phyloP scores from a whole-genome alignment of 2,113 vertebrate species.

The Labrus mixtus region DNA sequence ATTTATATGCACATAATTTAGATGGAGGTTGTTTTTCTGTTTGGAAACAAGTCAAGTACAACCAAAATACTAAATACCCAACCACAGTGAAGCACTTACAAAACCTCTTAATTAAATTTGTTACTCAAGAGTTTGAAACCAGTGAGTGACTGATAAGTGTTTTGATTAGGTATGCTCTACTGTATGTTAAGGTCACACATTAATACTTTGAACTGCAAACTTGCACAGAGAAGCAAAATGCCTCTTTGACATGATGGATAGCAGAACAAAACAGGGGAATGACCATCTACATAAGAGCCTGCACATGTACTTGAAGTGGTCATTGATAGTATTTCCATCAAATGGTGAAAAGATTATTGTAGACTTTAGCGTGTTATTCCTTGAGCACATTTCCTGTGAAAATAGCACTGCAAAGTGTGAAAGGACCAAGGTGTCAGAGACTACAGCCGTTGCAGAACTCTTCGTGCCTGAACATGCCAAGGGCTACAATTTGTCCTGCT shows the following conservation, averaged over 20 bases:
- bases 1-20: conserved; percentile 31
- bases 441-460: conserved; percentile 41
- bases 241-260: background rate
- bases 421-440: conserved; percentile 52
- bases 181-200: background rate
- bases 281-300: background rate
- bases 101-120: conserved; percentile 14
- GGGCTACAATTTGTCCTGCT: conserved; percentile 70
- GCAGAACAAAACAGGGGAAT: conserved; percentile 12
- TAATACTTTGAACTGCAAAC: conserved; percentile 1
- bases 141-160: conserved; percentile 1
- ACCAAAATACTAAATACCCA: background rate
- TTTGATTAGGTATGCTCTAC: background rate
- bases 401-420: conserved; percentile 39
- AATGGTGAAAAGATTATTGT: background rate
- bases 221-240: background rate
- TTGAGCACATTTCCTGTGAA: conserved; percentile 41
- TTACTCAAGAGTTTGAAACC: conserved; percentile 5
- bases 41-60: conserved; percentile 9
- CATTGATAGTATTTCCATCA: too few relatives aligned
- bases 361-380: conserved; percentile 18
- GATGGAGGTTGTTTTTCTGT: background rate
- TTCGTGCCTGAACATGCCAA: conserved; percentile 70
- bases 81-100: background rate
- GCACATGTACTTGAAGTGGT: too few relatives aligned